A percentile compares a stretch with the other conserved stretches of the same genome.
Conservation (phyloP, 2,113 vertebrate genomes). For the Machaerirhynchus nigripectus region DNA sequence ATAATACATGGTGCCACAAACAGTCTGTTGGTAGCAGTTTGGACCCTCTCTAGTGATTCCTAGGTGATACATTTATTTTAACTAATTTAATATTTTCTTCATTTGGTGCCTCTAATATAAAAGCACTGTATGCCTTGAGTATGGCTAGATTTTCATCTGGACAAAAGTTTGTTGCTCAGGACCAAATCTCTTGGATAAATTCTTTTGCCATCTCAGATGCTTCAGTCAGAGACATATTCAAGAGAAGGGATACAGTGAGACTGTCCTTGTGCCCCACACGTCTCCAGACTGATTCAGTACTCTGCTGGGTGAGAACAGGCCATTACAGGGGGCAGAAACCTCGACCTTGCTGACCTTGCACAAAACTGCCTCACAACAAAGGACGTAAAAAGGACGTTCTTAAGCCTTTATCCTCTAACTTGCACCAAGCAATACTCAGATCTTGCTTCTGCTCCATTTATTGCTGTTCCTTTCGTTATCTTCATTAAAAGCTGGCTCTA, state of each 20-base stretch:
- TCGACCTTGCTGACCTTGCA: neutral
- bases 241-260: neutral
- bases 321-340: neutral
- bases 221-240: neutral
- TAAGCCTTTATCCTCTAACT: neutral
- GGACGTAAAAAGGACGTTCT: neutral
- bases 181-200: neutral
- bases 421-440: neutral
- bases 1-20: neutral
- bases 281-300: neutral
- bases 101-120: neutral
- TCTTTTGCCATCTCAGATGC: neutral
- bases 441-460: neutral
- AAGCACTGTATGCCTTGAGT: neutral
- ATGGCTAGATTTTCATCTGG: neutral
- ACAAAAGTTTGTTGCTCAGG: neutral
- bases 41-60: neutral
- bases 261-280: neutral
- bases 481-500: slow-evolving; percentile 4
- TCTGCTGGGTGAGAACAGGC: neutral
- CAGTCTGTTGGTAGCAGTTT: neutral
- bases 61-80: neutral
- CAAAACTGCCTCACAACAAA: neutral
- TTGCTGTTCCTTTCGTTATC: neutral
- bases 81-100: neutral